Evolutionary conservation across 2,797 vertebrate species (phyloP), one percentile per base, ranked within the genome.

Genomic region (Spea hammondii): DNA sequence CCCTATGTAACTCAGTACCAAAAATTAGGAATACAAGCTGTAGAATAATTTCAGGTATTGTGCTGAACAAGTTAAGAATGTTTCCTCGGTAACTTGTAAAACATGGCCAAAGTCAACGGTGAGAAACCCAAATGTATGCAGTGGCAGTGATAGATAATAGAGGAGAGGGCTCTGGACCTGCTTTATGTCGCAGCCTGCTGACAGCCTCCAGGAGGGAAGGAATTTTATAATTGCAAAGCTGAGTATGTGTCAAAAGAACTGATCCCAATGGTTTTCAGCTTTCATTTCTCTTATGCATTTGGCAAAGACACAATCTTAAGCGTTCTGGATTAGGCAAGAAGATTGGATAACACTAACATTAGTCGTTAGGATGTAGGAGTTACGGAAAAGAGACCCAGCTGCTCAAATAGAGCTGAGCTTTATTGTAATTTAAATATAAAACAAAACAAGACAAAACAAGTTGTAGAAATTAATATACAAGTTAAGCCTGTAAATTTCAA

Each of bases 31-130:
- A 48, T 69, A 73, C 55, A 50, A 77, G 65, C 75, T 60, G 64
- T 49, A 6, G 77, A 82, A 82, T 82, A 65, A 72, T 77, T 82
- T 76, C 79, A 82, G 74, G 79, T 82, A 75, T 65, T 62, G 70
- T 17, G 14, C 47, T 73, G 55, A 72, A 81, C 74, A 68, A 72
- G 72, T 77, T 77, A 72, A 64, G 77, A 72, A 72, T 77, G 70
- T 67, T 72, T 80, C 69, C 72, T 72, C 72, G 64, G 79, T 69
- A 77, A 67, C 54, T 51, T 81, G 79, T 81, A 69, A 81, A 53
- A 75, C 67, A 77, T 72, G 66, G 11, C 57, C 54, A 70, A 75
- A 82, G 70, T 77, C 70, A 55, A 62, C 55, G 65, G 70, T 62
- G 45, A 70, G 54, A 50, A 74, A 44, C 64, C 77, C 64, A 49